Evolutionary conservation across 2,113 vertebrate species (phyloP).

Genomic region (Odobenus rosmarus): DNA sequence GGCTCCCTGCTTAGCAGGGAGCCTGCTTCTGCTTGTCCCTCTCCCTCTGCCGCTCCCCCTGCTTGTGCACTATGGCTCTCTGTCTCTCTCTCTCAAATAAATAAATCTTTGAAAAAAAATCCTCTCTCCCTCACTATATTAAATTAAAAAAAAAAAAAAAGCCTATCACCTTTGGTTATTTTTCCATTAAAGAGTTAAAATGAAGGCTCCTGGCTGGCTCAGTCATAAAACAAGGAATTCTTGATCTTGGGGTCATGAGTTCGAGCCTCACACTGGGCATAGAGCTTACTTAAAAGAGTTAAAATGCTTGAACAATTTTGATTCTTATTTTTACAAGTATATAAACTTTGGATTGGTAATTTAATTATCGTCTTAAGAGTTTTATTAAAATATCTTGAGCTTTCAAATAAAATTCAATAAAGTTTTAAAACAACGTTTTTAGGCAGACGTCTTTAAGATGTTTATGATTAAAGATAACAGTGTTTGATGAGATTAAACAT

Average conservation of each 20-base stretch:
- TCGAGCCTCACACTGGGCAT: not conserved
- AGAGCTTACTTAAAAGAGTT: not conserved
- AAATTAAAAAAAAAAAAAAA: not conserved
- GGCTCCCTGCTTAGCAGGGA: too few species aligned
- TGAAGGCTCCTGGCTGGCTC: not conserved
- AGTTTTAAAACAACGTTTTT: constrained; percentile 9
- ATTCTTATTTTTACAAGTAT: not conserved
- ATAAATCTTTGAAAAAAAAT: too few species aligned
- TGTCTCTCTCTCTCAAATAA: too few species aligned
- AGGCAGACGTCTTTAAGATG: not conserved
- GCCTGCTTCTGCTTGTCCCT: too few species aligned
- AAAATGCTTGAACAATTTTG: not conserved
- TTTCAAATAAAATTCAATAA: not conserved
- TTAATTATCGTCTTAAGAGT: not conserved
- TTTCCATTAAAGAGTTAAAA: not conserved
- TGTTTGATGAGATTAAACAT: not conserved
- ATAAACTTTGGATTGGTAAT: not conserved
- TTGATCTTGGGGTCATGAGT: not conserved
- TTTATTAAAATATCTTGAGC: not conserved
- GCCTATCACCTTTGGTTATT: not conserved
- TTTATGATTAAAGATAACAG: not conserved
- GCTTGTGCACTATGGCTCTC: too few species aligned
- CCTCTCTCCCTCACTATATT: not conserved
- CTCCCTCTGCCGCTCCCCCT: too few species aligned
- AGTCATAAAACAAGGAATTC: not conserved